A percentile compares a stretch with the other conserved stretches of the same genome.
Conservation (phyloP, 2,113 vertebrate genomes). For the Tapirus terrestris region DNA sequence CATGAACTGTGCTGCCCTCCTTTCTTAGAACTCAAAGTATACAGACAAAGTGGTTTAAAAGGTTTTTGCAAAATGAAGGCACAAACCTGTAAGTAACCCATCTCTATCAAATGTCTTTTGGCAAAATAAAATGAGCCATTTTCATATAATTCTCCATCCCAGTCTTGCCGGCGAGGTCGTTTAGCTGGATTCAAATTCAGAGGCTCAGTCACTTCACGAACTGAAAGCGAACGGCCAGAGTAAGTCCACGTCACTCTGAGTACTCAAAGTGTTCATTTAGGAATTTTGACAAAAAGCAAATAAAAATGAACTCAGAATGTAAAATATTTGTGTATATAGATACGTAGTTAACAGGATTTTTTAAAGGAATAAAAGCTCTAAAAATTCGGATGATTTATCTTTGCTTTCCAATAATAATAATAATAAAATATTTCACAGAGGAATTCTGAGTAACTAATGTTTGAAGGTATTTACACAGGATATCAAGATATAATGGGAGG, state of each 20-base stretch:
- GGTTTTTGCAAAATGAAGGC: neutral
- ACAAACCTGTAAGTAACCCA: constrained; percentile 91
- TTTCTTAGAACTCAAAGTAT: neutral
- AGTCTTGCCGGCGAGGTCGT: constrained; percentile 94
- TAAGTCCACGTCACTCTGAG: constrained; percentile 7
- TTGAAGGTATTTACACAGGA: neutral
- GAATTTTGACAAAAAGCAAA: neutral
- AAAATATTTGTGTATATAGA: neutral
- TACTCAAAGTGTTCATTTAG: constrained; percentile 7
- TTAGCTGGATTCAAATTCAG: constrained; percentile 91
- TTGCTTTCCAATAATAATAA: neutral
- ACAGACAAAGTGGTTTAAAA: neutral
- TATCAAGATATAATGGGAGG: neutral
- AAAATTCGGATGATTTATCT: neutral
- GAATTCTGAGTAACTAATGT: constrained; percentile 6
- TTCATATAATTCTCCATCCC: constrained; percentile 96
- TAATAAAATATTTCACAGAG: neutral
- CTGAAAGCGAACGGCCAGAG: constrained; percentile 60
- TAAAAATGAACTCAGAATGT: neutral
- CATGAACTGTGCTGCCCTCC: neutral
- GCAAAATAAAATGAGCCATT: constrained; percentile 97
- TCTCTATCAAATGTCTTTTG: constrained; percentile 88
- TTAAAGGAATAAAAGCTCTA: neutral
- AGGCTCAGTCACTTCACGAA: constrained; percentile 85
- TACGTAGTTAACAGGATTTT: neutral